These are phyloP conservation scores for Wasmannia auropunctata DNA, from an alignment of 1,140 invertebrate genomes.

Conservation along the genomic window DNA sequence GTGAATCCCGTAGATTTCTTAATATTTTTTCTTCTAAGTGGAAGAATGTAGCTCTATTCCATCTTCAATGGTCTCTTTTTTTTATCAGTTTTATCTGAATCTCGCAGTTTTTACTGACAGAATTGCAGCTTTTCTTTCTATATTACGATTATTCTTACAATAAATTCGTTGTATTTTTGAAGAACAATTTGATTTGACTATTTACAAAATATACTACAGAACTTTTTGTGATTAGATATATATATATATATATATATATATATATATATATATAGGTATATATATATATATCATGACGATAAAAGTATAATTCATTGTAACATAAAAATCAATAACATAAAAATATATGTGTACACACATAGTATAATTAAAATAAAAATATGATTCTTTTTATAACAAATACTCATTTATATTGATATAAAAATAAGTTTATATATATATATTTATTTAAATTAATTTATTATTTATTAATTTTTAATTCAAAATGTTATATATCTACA, in stretches of 20 bases:
- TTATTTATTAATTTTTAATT: neutral
- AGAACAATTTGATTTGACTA: neutral
- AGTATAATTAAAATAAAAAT: neutral
- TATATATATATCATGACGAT: neutral
- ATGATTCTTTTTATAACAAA: neutral
- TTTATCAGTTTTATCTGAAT: no score
- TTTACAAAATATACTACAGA: neutral
- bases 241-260: no score
- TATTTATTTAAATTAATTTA: neutral
- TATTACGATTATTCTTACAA: neutral
- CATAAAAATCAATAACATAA: neutral
- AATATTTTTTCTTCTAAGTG: conserved; percentile 17
- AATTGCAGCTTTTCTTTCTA: neutral
- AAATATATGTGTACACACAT: neutral
- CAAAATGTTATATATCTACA: neutral
- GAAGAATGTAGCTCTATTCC: neutral
- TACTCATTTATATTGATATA: conserved; percentile 17
- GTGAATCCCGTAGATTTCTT: neutral
- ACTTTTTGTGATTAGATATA: neutral
- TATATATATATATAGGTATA: no score
- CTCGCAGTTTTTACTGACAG: neutral
- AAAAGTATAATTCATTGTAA: no score
- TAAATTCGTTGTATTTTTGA: conserved; percentile 3
- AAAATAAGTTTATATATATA: neutral
- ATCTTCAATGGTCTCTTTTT: neutral